These are phyloP conservation scores for Drosophila koepferae DNA, from an alignment of 2,888 invertebrate genomes.

Conservation along the genomic window DNA sequence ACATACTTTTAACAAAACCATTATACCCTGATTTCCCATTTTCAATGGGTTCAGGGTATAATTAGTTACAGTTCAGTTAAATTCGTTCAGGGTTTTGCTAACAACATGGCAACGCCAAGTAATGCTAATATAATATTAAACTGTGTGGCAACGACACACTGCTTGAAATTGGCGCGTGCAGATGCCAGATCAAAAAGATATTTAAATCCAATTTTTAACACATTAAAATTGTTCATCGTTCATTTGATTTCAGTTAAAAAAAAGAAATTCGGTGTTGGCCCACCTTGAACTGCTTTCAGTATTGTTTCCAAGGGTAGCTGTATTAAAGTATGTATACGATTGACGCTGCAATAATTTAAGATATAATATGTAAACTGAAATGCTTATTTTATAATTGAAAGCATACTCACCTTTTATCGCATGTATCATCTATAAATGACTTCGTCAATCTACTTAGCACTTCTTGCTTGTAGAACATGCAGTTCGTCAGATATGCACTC, in stretches of 20 bases:
- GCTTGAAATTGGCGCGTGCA: too few relatives aligned
- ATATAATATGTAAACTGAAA: background rate
- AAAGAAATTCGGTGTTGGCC: constrained; percentile 34
- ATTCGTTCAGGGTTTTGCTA: too few relatives aligned
- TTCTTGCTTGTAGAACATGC: constrained; percentile 28
- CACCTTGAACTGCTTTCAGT: constrained; percentile 4
- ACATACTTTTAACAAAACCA: too few relatives aligned
- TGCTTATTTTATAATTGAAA: background rate
- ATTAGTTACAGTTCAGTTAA: background rate
- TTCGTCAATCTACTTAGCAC: constrained; percentile 38
- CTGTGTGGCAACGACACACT: background rate
- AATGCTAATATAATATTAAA: background rate
- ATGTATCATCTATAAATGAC: constrained; percentile 51
- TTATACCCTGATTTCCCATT: too few relatives aligned
- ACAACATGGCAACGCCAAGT: background rate
- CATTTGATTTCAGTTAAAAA: constrained; percentile 13
- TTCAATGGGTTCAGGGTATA: too few relatives aligned
- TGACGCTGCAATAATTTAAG: constrained; percentile 29
- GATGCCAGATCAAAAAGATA: background rate
- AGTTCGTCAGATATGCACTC: constrained; percentile 59
- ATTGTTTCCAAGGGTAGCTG: constrained; percentile 18
- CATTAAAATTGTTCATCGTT: background rate
- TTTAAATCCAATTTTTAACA: background rate
- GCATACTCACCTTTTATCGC: constrained; percentile 48
- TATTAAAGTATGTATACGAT: constrained; percentile 39